Conservation (phyloP, 2,113 vertebrate species). For the Leptocoma aspasia region DNA sequence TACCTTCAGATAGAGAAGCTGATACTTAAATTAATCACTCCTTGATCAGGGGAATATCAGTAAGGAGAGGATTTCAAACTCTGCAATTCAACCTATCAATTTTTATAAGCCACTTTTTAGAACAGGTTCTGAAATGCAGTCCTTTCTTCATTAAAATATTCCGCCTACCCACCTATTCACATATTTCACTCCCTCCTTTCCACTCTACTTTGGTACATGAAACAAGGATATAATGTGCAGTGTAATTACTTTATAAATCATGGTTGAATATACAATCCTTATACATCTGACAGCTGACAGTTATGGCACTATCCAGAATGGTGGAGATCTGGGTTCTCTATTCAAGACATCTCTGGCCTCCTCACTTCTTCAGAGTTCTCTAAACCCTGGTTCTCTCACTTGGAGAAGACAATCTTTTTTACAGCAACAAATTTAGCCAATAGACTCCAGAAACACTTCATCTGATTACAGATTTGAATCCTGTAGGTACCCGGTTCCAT, state of each 20-base stretch:
- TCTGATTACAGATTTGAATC: background rate
- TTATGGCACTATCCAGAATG: background rate
- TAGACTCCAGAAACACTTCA: background rate
- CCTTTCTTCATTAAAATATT: background rate
- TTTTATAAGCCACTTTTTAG: background rate
- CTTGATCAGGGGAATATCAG: background rate
- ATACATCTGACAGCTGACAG: background rate
- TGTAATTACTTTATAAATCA: background rate
- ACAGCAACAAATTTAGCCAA: background rate
- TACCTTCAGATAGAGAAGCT: background rate
- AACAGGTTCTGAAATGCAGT: background rate
- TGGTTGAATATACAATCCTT: background rate
- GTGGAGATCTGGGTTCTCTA: background rate
- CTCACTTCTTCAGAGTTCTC: background rate
- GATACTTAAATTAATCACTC: background rate
- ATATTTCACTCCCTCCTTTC: background rate
- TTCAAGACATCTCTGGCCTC: background rate
- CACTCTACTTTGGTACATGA: background rate
- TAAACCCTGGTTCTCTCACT: background rate
- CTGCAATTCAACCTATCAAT: background rate
- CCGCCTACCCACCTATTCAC: fast-evolving
- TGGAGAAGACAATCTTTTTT: background rate
- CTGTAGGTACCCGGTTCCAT: fast-evolving
- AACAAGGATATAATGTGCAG: background rate
- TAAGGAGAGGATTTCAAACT: background rate